Percentiles rank a stretch among this genome's conserved stretches.
Conservation (phyloP, 2,113 vertebrate genomes). For the Muscicapa adusta region DNA sequence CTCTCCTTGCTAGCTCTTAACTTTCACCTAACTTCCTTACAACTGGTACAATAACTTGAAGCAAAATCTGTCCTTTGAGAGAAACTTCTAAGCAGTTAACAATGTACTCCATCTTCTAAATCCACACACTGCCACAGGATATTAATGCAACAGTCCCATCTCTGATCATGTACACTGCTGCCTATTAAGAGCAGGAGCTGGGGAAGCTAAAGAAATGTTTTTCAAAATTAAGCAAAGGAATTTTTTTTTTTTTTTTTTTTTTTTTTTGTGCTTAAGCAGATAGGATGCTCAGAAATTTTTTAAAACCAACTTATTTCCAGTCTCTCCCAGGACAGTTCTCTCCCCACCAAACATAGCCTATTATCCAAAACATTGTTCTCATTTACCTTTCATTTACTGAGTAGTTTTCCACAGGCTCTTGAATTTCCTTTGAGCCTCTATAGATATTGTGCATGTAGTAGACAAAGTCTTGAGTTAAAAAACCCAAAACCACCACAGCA, state of each 20-base stretch:
- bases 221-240: background rate
- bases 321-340: background rate
- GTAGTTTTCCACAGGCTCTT: background rate
- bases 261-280: background rate
- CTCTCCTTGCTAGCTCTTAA: background rate
- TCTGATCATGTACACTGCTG: background rate
- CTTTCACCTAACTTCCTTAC: background rate
- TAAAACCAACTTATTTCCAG: background rate
- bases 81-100: background rate
- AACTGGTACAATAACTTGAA: background rate
- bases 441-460: background rate
- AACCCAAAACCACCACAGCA: background rate
- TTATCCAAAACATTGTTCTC: background rate
- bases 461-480: background rate
- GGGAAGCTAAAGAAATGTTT: background rate
- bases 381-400: background rate
- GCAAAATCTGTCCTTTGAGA: constrained; percentile 16
- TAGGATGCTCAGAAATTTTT: background rate
- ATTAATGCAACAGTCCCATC: background rate
- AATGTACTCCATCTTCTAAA: background rate
- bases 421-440: background rate
- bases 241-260: background rate
- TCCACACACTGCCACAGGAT: background rate
- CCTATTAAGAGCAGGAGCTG: background rate
- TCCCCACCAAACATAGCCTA: background rate